Base-by-base conservation (phyloP, 2,113 vertebrate species). In the Prionailurus bengalensis region DNA sequence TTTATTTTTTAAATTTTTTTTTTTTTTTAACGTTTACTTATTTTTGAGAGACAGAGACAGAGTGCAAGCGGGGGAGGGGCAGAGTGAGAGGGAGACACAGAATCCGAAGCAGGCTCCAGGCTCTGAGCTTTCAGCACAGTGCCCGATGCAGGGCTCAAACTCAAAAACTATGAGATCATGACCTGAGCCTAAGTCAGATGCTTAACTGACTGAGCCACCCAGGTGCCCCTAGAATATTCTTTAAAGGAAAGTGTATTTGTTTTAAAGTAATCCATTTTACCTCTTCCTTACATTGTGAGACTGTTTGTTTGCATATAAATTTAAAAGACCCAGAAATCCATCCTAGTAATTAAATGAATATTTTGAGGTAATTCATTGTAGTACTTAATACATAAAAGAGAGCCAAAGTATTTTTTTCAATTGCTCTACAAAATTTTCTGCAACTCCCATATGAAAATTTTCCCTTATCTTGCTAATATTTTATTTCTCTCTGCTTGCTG, bases 281-380 rank as follows among this genome's bases (percentile, higher is more conserved):
- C 17, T 93, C 5, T 95, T 42, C 16, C 23, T 90, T 71, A 86
- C 33, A 19, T 73, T 85, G 51, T 45, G 29, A 66, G 70, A 71
- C 58, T 81, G 4, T 70, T 68, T 78, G 21, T 91, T 63, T 95
- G 5, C 2, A 90, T 29, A 45, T 87, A 92, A 95, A 94, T 92
- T 58, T 85, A 91, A 93, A 95, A 68, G 36, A 79, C n/a, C 19
- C 15, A 90, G 36, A 94, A 90, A 79, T 81, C 13, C 14, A 39
- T 87, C 23, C 9, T 48, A 87, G 23, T 96, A 70, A 89, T 80
- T 95, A 74, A 73, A 33, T 55, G 39, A 53, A 36, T 97, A 68
- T 83, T 95, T 95, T 93, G 48, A 83, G 81, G 84, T 76, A 96
- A 83, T 93, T 93, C 31, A 63, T 85, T 82, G 45, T 68, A 16